Conservation (phyloP, 2,797 vertebrate species). For the Chaetodon trifasciatus region DNA sequence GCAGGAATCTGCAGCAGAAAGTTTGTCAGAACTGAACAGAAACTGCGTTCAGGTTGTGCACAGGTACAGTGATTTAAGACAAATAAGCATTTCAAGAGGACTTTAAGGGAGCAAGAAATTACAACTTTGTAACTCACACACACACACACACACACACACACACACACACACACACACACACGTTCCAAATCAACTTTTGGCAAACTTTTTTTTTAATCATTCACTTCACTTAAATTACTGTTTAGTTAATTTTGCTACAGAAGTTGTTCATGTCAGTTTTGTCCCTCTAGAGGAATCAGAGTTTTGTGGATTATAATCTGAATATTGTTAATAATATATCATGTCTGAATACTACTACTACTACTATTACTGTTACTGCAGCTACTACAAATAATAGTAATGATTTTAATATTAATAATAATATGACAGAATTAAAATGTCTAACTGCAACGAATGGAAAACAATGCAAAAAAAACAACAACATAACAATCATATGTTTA, state of each 20-base stretch:
- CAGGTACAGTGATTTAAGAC: background rate
- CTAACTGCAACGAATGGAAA: no score
- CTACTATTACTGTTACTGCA: background rate
- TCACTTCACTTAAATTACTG: background rate
- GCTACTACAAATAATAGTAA: background rate
- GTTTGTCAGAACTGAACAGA: background rate
- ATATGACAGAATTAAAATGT: background rate
- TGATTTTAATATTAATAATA: background rate
- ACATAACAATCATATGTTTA: no score
- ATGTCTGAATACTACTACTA: background rate
- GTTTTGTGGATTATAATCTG: background rate
- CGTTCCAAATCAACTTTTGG: background rate
- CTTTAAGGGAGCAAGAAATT: background rate
- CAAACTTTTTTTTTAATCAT: background rate
- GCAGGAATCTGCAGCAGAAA: background rate
- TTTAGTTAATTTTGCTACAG: background rate
- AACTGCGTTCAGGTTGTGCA: background rate
- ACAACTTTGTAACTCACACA: background rate
- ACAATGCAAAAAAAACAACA: no score
- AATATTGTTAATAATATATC: no score
- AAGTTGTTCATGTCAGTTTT: background rate
- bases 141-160: slow-evolving; percentile 2
- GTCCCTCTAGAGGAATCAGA: background rate
- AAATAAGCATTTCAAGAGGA: background rate
- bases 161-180: slow-evolving; percentile 9